These are phyloP conservation scores for Orestias chungarensis DNA, from an alignment of 2,797 vertebrate genomes.

Conservation along the genomic window DNA sequence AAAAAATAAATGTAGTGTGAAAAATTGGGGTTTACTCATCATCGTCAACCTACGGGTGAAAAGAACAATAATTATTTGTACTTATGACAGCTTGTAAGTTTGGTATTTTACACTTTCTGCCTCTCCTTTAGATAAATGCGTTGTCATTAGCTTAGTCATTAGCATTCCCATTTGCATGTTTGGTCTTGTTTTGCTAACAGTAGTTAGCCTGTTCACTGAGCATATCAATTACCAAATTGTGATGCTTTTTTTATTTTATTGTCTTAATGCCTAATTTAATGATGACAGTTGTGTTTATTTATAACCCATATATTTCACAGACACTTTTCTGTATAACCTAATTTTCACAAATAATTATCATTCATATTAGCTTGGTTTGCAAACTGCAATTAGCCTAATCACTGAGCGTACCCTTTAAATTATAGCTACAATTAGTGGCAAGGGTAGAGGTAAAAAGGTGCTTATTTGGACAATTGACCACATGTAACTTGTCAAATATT, in stretches of 20 bases:
- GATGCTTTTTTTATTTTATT: neutral
- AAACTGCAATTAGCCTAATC: neutral
- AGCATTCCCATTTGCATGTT: neutral
- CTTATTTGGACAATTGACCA: neutral
- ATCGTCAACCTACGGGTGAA: too few relatives aligned
- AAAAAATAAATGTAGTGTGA: neutral
- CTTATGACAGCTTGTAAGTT: neutral
- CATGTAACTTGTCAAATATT: neutral
- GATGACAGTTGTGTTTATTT: neutral
- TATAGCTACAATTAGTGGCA: neutral
- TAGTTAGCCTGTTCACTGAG: neutral
- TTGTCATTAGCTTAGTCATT: neutral
- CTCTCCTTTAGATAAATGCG: neutral
- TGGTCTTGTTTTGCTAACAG: neutral
- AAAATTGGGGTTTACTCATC: neutral
- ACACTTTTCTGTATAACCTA: neutral
- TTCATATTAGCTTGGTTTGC: neutral
- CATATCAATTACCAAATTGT: neutral
- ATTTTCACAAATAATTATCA: neutral
- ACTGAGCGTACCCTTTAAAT: neutral
- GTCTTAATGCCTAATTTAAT: neutral
- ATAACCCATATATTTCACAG: neutral
- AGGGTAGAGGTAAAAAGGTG: neutral
- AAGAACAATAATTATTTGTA: neutral
- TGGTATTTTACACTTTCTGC: too few relatives aligned